Conservation (phyloP, 2,888 invertebrate species). For the Tigriopus californicus region DNA sequence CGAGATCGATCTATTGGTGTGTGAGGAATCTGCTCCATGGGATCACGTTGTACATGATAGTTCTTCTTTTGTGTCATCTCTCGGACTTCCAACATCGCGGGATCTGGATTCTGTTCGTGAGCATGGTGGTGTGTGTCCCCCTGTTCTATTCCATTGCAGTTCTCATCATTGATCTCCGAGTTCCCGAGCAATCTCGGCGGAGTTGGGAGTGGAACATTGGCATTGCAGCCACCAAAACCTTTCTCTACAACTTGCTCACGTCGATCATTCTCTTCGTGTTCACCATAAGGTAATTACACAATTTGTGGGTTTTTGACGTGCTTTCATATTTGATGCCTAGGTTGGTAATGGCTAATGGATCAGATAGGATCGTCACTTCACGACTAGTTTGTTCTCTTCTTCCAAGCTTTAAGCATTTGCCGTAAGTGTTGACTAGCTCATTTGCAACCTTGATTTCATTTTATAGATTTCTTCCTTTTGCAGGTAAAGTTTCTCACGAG, state of each 20-base stretch:
- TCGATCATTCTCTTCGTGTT: background rate
- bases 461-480: background rate
- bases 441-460: background rate
- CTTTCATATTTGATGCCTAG: too few relatives aligned
- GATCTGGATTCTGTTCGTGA: slow-evolving; percentile 1
- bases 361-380: background rate
- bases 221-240: background rate
- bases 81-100: slow-evolving; percentile 5
- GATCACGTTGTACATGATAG: background rate
- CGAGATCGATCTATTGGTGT: slow-evolving; percentile 3
- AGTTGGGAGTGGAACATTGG: background rate
- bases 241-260: slow-evolving; percentile 8
- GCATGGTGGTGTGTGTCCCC: background rate
- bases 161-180: background rate
- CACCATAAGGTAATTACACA: slow-evolving; percentile 4
- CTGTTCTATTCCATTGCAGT: background rate
- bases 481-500: too few relatives aligned
- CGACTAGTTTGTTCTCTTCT: background rate
- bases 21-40: slow-evolving; percentile 5
- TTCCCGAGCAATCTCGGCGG: background rate
- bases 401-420: background rate
- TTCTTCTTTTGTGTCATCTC: slow-evolving; percentile 1
- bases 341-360: too few relatives aligned
- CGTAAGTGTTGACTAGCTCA: background rate
- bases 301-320: too few relatives aligned